These are phyloP conservation scores for Tapirus indicus DNA, from an alignment of 2,797 vertebrate genomes.

Conservation along the genomic window DNA sequence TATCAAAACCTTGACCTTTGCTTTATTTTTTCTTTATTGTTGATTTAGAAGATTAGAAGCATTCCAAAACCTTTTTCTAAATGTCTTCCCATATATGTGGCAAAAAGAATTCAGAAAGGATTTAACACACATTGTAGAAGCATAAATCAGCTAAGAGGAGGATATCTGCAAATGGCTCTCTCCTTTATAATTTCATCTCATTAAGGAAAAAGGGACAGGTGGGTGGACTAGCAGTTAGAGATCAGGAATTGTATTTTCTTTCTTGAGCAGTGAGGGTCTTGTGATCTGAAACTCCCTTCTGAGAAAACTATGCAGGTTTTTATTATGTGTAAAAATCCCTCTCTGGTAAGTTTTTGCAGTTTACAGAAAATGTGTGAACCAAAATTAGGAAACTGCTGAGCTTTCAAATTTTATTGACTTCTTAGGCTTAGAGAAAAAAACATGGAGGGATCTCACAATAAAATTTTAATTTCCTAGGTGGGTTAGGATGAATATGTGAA, in stretches of 20 bases:
- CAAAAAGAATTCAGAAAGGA: conserved; percentile 73
- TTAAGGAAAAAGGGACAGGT: conserved; percentile 68
- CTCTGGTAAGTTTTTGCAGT: conserved; percentile 2
- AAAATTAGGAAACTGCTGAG: conserved; percentile 78
- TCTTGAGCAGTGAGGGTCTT: conserved; percentile 29
- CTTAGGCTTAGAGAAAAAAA: conserved; percentile 40
- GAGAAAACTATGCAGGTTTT: conserved; percentile 60
- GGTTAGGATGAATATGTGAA: conserved; percentile 52
- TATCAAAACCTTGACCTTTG: conserved; percentile 85
- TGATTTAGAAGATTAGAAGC: conserved; percentile 85
- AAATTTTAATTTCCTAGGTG: conserved; percentile 52
- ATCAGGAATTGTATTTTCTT: conserved; percentile 64
- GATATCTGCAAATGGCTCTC: conserved; percentile 76
- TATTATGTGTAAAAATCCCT: conserved; percentile 50
- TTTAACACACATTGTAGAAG: conserved; percentile 69
- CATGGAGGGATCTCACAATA: background rate
- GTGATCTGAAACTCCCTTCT: background rate
- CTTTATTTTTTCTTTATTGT: conserved; percentile 82
- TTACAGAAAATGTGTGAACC: conserved; percentile 57
- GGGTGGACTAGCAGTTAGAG: conserved; percentile 42
- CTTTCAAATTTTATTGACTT: conserved; percentile 72
- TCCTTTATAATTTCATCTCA: conserved; percentile 68
- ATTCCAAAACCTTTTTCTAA: conserved; percentile 78
- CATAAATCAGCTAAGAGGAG: conserved; percentile 63
- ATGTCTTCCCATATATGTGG: conserved; percentile 75